Base-by-base conservation (phyloP, 2,888 invertebrate species). In the Sisyra nigra region DNA sequence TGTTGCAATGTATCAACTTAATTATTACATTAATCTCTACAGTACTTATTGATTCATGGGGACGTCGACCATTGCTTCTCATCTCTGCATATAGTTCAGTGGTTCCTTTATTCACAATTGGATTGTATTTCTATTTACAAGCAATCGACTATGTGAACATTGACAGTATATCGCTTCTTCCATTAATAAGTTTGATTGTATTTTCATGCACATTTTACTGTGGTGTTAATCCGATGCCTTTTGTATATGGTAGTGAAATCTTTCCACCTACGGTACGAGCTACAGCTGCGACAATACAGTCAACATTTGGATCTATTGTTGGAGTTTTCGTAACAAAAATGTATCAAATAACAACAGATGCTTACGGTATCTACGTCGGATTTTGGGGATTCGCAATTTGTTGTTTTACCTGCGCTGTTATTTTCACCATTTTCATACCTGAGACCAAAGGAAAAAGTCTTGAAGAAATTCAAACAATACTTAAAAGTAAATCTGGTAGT, bases 241-340 rank as follows among this genome's bases (percentile, higher is more conserved):
- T 24, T 24, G 24, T 24, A 5, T 24, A 24, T 24, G 24, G 5
- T 5, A 24, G 61, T 1, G 66, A 67, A 53, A 49, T 66, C 3
- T 62, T 71, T 53, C 61, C 72, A 47, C 48, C 60, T 1, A 57
- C 63, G 43, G 67, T 60, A 2, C 59, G 67, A 45, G 66, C 68
- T 2, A 54, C 63, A 3, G 67, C 70, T 0, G 63, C 65, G 11
- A 63, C 66, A 2, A 52, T 68, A 7, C 61, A 64, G 1, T 60
- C 66, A 2, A 54, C 67, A 39, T 54, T 61, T 24, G 66, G 63
- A 34, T 60, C 63, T 34, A 44, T 55, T 3, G 55, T 56, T 44
- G 59, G 58, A 0, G 63, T 64, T 45, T 40, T 61, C 17, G 57
- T 63, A 2, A 59, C 63, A 0, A 54, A 62, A 18, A 52, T 57